phyloP scores from a whole-genome alignment of 35 echinoderm and acorn worm species.

The Diadema setosum region DNA sequence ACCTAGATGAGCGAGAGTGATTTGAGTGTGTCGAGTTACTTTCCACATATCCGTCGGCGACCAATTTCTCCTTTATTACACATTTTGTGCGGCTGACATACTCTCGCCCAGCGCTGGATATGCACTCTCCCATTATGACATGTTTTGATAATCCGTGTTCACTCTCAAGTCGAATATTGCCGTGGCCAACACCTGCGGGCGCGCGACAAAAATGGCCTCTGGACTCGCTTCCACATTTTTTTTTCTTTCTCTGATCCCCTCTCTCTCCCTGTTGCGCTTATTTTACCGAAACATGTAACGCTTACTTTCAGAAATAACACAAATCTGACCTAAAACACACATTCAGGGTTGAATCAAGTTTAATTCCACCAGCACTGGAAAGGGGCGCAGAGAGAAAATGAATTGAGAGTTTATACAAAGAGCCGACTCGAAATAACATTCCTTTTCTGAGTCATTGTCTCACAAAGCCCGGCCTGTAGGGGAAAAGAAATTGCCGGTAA shows the following conservation, averaged over 20 bases:
- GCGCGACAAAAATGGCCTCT: not conserved
- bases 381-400: not conserved
- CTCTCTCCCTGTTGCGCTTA: not conserved
- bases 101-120: not conserved
- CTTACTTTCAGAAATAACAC: constrained; percentile 16
- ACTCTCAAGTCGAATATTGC: not conserved
- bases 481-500: not conserved
- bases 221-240: not conserved
- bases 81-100: not conserved
- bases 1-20: not conserved
- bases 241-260: not conserved
- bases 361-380: not conserved
- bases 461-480: not conserved
- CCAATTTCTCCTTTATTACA: not conserved
- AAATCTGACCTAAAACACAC: constrained; percentile 29
- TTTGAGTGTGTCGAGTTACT: constrained; percentile 17
- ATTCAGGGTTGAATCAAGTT: not conserved
- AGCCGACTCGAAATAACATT: not conserved
- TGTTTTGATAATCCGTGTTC: constrained; percentile 29
- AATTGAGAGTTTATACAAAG: not conserved
- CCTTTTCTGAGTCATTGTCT: not conserved
- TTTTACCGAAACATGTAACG: not conserved
- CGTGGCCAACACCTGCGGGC: constrained; percentile 5
- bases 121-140: not conserved
- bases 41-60: constrained; percentile 1